phyloP scores from a whole-genome alignment of 2,113 vertebrate genomes.

The Neopipo cinnamomea region DNA sequence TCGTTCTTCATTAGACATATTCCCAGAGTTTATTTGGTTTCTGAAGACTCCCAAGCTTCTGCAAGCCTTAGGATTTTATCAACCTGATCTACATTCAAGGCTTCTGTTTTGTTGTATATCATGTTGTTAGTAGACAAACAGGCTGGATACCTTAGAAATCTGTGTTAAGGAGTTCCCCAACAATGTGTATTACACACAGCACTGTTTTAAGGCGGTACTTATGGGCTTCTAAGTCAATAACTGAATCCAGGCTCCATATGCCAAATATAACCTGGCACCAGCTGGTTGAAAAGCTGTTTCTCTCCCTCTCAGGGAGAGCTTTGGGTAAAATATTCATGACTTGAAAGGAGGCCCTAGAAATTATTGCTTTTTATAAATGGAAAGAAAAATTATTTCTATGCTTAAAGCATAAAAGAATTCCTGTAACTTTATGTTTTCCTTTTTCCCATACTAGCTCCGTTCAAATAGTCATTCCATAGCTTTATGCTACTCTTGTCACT shows the following conservation, averaged over 20 bases:
- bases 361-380: conserved; percentile 39
- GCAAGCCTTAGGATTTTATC: background rate
- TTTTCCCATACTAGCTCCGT: background rate
- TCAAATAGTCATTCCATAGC: background rate
- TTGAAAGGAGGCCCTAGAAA: conserved; percentile 61
- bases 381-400: conserved; percentile 19
- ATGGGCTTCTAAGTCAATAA: conserved; percentile 68
- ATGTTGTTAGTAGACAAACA: background rate
- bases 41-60: background rate
- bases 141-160: conserved; percentile 24
- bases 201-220: conserved; percentile 64
- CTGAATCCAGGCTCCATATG: conserved; percentile 72
- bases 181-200: conserved; percentile 44
- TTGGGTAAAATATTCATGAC: conserved; percentile 74
- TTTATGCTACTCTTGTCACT: background rate
- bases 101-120: background rate
- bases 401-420: background rate
- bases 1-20: background rate
- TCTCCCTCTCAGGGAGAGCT: conserved; percentile 59
- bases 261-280: conserved; percentile 75
- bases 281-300: conserved; percentile 78
- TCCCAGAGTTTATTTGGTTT: background rate
- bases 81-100: background rate
- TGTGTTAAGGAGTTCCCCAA: conserved; percentile 62
- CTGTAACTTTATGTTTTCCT: background rate